A percentile compares a stretch with the other conserved stretches of the same genome.
phyloP scores from a whole-genome alignment of 2,888 invertebrate genomes.

The Thumatha senex region DNA sequence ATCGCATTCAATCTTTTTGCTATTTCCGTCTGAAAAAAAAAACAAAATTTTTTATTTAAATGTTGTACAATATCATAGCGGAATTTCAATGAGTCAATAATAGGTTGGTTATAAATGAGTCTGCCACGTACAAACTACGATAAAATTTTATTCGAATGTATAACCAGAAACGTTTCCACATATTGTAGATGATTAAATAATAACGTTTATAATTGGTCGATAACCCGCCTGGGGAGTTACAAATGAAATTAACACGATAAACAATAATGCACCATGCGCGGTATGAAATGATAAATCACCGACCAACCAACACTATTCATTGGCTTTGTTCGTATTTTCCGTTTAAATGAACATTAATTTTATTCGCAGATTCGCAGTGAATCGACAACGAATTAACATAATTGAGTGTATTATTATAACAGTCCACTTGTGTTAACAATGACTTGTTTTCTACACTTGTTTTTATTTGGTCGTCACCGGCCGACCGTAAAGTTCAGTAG shows the following conservation, averaged over 20 bases:
- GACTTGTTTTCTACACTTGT: constrained; percentile 39
- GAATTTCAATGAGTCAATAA: constrained; percentile 19
- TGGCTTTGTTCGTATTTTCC: constrained; percentile 75
- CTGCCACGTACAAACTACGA: constrained; percentile 50
- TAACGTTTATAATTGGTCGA: constrained; percentile 69
- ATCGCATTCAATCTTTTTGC: constrained; percentile 96
- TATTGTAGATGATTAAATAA: constrained; percentile 69
- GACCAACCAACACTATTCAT: constrained; percentile 67
- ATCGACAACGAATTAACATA: constrained; percentile 77
- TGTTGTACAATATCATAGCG: not conserved
- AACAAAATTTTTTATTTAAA: constrained; percentile 23
- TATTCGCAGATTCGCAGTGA: constrained; percentile 76
- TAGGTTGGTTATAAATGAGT: constrained; percentile 57
- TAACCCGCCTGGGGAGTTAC: constrained; percentile 66
- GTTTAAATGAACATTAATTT: constrained; percentile 79
- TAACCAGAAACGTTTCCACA: constrained; percentile 67
- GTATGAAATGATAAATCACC: constrained; percentile 74
- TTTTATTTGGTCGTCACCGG: constrained; percentile 38
- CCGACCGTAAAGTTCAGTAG: constrained; percentile 19
- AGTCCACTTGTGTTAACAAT: constrained; percentile 49
- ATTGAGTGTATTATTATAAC: constrained; percentile 71
- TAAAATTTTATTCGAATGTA: constrained; percentile 58
- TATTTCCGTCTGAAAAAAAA: constrained; percentile 94
- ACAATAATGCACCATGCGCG: constrained; percentile 64
- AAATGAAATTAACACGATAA: constrained; percentile 79